Conservation (phyloP, 2,888 invertebrate species). For the Melieria omissa region DNA sequence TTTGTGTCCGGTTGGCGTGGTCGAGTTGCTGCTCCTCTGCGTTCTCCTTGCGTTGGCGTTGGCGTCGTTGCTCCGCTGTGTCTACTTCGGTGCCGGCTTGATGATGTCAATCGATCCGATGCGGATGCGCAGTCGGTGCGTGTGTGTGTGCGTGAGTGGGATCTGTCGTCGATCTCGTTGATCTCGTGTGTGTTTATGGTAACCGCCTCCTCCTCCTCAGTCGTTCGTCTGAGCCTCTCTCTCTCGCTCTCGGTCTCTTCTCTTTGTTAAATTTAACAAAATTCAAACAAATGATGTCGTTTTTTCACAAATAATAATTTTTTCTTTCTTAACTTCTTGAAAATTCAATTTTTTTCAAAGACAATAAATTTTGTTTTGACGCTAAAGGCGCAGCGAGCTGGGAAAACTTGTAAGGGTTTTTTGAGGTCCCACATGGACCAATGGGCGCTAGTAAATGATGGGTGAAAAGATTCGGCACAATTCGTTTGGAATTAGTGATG, state of each 20-base stretch:
- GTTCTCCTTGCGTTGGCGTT: neutral
- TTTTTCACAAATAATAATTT: conserved; percentile 42
- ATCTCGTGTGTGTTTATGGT: neutral
- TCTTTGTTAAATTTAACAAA: conserved; percentile 42
- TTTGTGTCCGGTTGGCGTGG: too few species aligned
- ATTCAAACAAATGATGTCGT: conserved; percentile 33
- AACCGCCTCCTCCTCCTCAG: neutral
- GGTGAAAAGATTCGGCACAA: too few species aligned
- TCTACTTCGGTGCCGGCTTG: neutral
- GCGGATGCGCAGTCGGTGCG: conserved; percentile 1
- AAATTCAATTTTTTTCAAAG: conserved; percentile 41
- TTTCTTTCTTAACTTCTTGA: conserved; percentile 41
- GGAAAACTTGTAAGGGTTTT: neutral
- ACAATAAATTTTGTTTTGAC: conserved; percentile 47
- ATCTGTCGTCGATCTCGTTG: too few species aligned
- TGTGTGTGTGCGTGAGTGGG: too few species aligned
- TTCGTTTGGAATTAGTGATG: too few species aligned
- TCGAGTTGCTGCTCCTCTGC: too few species aligned
- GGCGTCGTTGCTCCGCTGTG: neutral
- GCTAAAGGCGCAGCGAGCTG: conserved; percentile 22
- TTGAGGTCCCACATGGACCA: conserved; percentile 1
- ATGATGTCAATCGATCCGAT: too few species aligned
- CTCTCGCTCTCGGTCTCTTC: conserved; percentile 28
- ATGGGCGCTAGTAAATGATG: too few species aligned
- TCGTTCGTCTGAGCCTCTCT: neutral